These are phyloP conservation scores for Diabrotica balteata DNA, from an alignment of 2,888 invertebrate genomes.

Conservation along the genomic window DNA sequence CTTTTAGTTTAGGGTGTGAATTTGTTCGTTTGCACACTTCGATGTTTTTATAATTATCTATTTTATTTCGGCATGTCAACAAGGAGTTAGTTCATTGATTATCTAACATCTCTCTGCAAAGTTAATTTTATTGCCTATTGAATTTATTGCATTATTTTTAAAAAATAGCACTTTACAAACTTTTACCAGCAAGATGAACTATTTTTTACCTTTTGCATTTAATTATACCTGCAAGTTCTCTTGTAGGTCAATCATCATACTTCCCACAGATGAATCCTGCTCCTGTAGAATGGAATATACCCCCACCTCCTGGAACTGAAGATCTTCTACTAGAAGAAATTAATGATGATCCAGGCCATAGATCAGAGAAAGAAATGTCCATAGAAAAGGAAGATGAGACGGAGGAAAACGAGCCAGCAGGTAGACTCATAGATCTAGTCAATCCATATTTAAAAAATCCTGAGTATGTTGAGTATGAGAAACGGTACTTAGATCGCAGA, in stretches of 20 bases:
- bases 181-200: slow-evolving; percentile 36
- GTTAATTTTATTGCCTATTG: neutral
- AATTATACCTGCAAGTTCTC: slow-evolving; percentile 63
- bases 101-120: slow-evolving; percentile 45
- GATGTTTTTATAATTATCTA: slow-evolving; percentile 7
- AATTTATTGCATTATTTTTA: slow-evolving; percentile 37
- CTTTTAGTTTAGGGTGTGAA: slow-evolving; percentile 4
- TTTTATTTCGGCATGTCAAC: slow-evolving; percentile 35
- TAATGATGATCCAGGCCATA: slow-evolving; percentile 24
- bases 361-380: slow-evolving; percentile 20
- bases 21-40: neutral
- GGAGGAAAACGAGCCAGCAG: slow-evolving; percentile 10
- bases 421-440: slow-evolving; percentile 47
- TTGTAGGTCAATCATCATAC: slow-evolving; percentile 58
- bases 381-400: slow-evolving; percentile 7
- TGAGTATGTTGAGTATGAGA: slow-evolving; percentile 51
- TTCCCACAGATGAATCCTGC: slow-evolving; percentile 53
- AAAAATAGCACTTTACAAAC: slow-evolving; percentile 37
- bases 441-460: slow-evolving; percentile 55
- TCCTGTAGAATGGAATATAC: slow-evolving; percentile 54
- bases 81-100: slow-evolving; percentile 45
- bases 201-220: slow-evolving; percentile 53
- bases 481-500: slow-evolving; percentile 35
- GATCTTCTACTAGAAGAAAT: slow-evolving; percentile 40
- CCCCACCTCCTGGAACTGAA: slow-evolving; percentile 59